Evolutionary conservation across 2,113 vertebrate genomes (phyloP).

Genomic region (Elgaria multicarinata): DNA sequence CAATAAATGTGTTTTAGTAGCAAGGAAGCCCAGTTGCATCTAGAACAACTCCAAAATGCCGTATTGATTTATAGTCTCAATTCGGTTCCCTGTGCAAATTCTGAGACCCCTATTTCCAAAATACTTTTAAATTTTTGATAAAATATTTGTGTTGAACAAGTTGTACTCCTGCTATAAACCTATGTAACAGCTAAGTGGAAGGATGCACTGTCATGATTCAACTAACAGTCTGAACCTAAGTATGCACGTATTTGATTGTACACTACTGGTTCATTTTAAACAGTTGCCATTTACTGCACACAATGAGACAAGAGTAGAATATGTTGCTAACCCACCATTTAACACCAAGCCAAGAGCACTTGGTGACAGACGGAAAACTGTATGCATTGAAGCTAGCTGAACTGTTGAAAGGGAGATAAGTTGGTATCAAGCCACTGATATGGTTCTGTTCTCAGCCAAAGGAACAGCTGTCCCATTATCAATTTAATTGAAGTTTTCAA

Average conservation of each 20-base stretch:
- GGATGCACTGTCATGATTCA: neutral
- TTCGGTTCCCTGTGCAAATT: neutral
- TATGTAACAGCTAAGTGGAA: neutral
- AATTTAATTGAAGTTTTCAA: neutral
- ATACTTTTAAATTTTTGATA: neutral
- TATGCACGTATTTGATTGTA: neutral
- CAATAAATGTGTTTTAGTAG: too few relatives aligned
- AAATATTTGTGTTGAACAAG: too few relatives aligned
- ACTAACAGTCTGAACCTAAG: neutral
- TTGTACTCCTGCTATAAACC: neutral
- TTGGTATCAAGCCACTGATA: constrained; percentile 1
- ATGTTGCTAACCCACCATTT: neutral
- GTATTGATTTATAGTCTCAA: neutral
- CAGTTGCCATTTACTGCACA: neutral
- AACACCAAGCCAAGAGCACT: neutral
- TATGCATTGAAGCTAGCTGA: neutral
- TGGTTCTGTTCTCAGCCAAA: neutral
- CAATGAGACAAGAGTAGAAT: neutral
- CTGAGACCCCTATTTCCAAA: neutral
- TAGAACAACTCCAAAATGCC: neutral
- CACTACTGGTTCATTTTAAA: neutral
- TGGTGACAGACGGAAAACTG: neutral
- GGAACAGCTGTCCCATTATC: constrained; percentile 1
- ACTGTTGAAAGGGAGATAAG: constrained; percentile 3
- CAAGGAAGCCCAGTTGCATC: neutral